Percentiles rank a stretch among this genome's conserved stretches.
Conservation (phyloP, 2,113 vertebrate genomes). For the Mormyrus iriodes region DNA sequence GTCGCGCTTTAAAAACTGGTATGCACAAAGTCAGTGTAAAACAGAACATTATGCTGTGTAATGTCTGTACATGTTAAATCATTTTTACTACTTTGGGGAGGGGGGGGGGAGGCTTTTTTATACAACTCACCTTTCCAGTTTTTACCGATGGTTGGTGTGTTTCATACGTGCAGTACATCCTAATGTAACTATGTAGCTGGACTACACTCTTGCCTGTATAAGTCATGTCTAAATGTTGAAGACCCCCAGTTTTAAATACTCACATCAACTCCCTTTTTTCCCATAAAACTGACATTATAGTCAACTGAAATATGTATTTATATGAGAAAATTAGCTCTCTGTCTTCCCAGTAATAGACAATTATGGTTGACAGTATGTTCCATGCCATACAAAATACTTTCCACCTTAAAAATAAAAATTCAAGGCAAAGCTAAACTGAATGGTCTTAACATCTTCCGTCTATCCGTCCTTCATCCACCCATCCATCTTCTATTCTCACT, state of each 20-base stretch:
- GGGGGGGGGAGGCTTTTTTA: neutral
- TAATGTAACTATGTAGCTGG: neutral
- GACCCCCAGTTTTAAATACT: neutral
- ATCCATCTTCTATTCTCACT: neutral
- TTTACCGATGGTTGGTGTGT: constrained; percentile 13
- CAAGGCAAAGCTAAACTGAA: neutral
- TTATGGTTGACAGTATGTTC: neutral
- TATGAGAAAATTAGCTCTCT: neutral
- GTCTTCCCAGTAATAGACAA: neutral
- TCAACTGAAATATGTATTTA: constrained; percentile 10
- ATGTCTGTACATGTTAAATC: constrained; percentile 11
- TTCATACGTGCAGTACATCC: neutral
- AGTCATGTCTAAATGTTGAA: neutral
- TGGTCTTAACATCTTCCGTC: neutral
- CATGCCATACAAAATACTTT: neutral
- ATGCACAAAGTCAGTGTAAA: neutral
- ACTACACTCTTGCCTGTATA: neutral
- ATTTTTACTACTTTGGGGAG: neutral
- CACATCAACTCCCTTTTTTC: neutral
- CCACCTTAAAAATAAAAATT: neutral
- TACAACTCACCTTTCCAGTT: neutral
- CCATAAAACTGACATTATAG: neutral
- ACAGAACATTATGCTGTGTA: neutral
- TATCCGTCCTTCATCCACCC: neutral
- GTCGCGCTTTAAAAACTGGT: neutral